A percentile compares a stretch with the other conserved stretches of the same genome.
phyloP scores from a whole-genome alignment of 2,888 invertebrate genomes.

The Neuroscelio doddi region DNA sequence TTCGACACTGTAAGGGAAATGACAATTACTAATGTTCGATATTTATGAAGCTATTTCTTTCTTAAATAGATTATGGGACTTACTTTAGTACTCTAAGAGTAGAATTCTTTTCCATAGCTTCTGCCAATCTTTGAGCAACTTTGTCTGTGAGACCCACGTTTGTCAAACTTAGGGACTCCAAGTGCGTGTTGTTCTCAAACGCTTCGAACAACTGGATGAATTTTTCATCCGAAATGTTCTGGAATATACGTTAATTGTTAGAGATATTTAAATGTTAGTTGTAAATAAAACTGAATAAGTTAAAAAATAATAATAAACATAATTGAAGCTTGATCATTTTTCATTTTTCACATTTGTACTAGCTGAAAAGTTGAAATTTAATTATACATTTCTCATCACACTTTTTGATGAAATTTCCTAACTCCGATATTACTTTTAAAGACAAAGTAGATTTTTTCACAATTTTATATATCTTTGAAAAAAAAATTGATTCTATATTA shows the following conservation, averaged over 20 bases:
- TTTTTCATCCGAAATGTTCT: constrained; percentile 98
- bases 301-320: too few species aligned
- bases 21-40: background rate
- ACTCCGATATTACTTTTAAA: too few species aligned
- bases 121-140: constrained; percentile 86
- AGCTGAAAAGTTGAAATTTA: too few species aligned
- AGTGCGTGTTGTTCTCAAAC: constrained; percentile 89
- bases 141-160: constrained; percentile 95
- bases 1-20: constrained; percentile 79
- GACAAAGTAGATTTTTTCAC: too few species aligned
- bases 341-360: too few species aligned
- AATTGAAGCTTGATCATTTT: background rate
- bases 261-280: constrained; percentile 5
- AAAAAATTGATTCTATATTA: too few species aligned
- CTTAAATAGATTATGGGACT: constrained; percentile 43
- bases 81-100: constrained; percentile 86
- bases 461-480: too few species aligned
- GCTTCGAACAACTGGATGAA: constrained; percentile 91
- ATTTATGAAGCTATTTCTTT: background rate
- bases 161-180: constrained; percentile 92
- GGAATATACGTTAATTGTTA: constrained; percentile 55
- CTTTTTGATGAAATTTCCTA: too few species aligned
- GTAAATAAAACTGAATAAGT: background rate
- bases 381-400: too few species aligned
- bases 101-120: constrained; percentile 86